Evolutionary conservation across 2,113 vertebrate species (phyloP).

Genomic region (Ranitomeya imitator): DNA sequence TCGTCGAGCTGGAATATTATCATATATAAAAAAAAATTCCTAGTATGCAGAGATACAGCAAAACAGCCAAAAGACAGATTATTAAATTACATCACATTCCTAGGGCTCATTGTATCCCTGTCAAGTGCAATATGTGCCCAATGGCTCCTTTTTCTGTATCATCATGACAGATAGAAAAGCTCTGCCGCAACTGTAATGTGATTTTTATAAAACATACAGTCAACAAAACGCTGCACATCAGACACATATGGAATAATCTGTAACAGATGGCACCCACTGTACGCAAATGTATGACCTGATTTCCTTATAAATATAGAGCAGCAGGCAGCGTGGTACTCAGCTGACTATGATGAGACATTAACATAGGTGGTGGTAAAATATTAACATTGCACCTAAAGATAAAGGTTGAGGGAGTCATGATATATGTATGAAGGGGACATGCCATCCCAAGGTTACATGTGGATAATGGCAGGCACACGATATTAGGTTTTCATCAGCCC

Average conservation of each 20-base stretch:
- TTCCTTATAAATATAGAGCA: constrained; percentile 39
- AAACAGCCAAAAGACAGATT: not conserved
- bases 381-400: constrained; percentile 6
- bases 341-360: not conserved
- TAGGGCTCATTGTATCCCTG: not conserved
- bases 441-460: constrained; percentile 4
- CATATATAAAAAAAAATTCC: no score
- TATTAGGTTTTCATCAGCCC: not conserved
- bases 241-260: constrained; percentile 22
- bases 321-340: not conserved
- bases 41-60: no score
- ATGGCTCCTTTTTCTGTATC: not conserved
- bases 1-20: no score
- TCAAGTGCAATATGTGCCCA: not conserved
- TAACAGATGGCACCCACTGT: constrained; percentile 21
- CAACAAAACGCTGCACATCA: not conserved
- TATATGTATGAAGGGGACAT: not conserved
- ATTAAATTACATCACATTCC: not conserved
- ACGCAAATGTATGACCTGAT: constrained; percentile 30
- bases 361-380: constrained; percentile 14
- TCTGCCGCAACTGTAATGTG: not conserved
- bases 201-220: not conserved
- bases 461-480: not conserved
- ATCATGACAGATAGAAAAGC: not conserved
- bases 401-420: not conserved